Base-by-base conservation (phyloP, 2,113 vertebrate genomes). In the Phylloscopus trochiloides region DNA sequence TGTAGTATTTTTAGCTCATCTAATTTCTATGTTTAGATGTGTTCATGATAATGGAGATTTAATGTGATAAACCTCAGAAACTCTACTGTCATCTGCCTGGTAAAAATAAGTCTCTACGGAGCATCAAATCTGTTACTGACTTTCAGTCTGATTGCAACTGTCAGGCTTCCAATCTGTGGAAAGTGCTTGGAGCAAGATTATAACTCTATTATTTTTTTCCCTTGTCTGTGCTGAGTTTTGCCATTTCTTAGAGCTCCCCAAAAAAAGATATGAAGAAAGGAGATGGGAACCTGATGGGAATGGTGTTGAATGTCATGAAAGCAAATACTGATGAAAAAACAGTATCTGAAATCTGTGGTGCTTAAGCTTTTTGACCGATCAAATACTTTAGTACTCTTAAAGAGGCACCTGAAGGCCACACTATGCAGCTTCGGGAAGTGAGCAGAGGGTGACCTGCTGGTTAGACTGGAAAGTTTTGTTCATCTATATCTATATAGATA, bases 1-100 rank as follows among this genome's bases (percentile, higher is more conserved):
- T 52, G 17, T 65, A 50, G 42, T 88, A 88, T 86, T 84, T 83
- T 95, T 86, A 70, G n/a, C 51, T 91, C 42, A 86, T 80, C 51
- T 74, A 45, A 91, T 84, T 91, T 68, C 59, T 84, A 9, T 74
- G 77, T 91, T 95, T 83, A 91, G 72, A 72, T 50, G 12, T 50
- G 12, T 48, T 84, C 73, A 36, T 72, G 67, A 91, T 91, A 92
- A 81, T 76, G 28, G 28, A 61, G 31, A 70, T 70, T 89, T 83
- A 91, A 94, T 3, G 3, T 45, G 54, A 86, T 88, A 86, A 86
- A 76, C 55, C 42, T 73, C 71, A 47, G 14, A 79, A 94, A 80
- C 1, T 72, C 31, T 65, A 24, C 61, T 65, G 28, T 83, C 72
- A 70, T 86, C 47, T 88, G 54, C 54, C 48, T 68, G 59, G 20